Evolutionary conservation across 1,140 invertebrate genomes (phyloP), one percentile per base, ranked within the genome.

Genomic region (Portunus trituberculatus): DNA sequence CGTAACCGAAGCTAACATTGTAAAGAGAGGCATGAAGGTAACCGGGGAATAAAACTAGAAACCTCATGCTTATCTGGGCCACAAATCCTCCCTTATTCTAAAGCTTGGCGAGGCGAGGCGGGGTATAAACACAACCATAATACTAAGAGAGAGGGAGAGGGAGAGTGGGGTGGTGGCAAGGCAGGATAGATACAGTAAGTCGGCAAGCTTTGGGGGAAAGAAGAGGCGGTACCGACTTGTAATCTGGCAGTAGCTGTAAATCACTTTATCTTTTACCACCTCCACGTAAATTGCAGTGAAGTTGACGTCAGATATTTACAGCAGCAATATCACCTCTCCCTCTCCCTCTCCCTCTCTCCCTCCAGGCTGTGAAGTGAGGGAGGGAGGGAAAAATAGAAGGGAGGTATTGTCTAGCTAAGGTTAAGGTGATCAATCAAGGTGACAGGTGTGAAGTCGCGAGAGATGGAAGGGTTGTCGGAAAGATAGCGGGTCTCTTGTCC

Each of bases 261-360:
- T 76, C 67, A n/a, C 67, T 76, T 76, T 76, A 76, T 76, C 67
- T 76, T 76, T 76, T 76, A 76, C 67, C 67, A 76, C 67, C 67
- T 76, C 20, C 20, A 8, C 67, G 67, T 76, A 76, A 76, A 76
- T 76, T 76, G 67, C 67, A 76, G 25, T 20, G 12, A n/a, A 7
- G n/a, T 7, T 76, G 67, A 76, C 67, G 67, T 76, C 67, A 76
- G 20, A n/a, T n/a, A n/a, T 76, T 76, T 76, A 76, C 67, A n/a
- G 25, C 67, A 25, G 12, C 67, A 76, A 25, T 76, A 39, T 88
- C 32, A 7, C 32, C 46, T 88, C 32, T n/a, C 32, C 86, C 32
- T 31, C 31, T 29, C 25, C 39, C 46, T 16, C 31, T 88, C 46
- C 32, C 25, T 8, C 32, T n/a, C 67, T 20, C 6, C 67, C 16